Percentiles rank a stretch among this genome's conserved stretches.
phyloP scores from a whole-genome alignment of 2,797 vertebrate species.

The Thamnophis elegans region DNA sequence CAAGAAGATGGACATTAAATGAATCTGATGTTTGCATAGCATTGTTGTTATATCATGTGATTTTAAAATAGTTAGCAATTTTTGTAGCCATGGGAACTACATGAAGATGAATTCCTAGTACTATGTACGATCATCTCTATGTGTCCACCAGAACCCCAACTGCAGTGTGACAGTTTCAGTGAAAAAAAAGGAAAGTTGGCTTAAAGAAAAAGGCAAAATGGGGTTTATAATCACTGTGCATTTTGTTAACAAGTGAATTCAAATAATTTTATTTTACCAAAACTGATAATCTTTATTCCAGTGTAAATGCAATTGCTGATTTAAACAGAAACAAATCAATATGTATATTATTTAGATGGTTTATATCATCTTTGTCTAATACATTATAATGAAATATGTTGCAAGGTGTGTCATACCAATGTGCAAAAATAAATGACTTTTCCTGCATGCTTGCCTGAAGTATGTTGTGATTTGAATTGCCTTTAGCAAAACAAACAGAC shows the following conservation, averaged over 20 bases:
- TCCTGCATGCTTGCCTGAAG: conserved; percentile 81
- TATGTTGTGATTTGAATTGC: conserved; percentile 76
- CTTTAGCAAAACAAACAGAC: conserved; percentile 56
- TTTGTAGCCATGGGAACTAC: conserved; percentile 49
- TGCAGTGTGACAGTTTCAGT: conserved; percentile 55
- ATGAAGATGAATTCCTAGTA: conserved; percentile 43
- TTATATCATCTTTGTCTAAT: conserved; percentile 71
- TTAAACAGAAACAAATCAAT: conserved; percentile 50
- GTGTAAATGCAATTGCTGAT: conserved; percentile 68
- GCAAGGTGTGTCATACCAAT: conserved; percentile 71
- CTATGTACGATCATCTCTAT: conserved; percentile 52
- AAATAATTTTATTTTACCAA: conserved; percentile 76
- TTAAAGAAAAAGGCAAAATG: conserved; percentile 58
- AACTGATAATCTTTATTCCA: conserved; percentile 66
- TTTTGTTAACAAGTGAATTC: conserved; percentile 75
- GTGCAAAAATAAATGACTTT: conserved; percentile 74
- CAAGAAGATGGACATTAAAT: conserved; percentile 62
- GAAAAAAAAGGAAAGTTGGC: conserved; percentile 39
- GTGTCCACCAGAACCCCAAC: conserved; percentile 47
- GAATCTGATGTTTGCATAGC: conserved; percentile 62
- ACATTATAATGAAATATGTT: conserved; percentile 70
- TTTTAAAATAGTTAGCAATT: conserved; percentile 52
- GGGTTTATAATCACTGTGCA: conserved; percentile 79
- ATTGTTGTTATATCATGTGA: conserved; percentile 41
- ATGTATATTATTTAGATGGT: conserved; percentile 65